These are phyloP conservation scores for Conchocele bisecta DNA, from an alignment of 2,888 invertebrate genomes.

Conservation along the genomic window DNA sequence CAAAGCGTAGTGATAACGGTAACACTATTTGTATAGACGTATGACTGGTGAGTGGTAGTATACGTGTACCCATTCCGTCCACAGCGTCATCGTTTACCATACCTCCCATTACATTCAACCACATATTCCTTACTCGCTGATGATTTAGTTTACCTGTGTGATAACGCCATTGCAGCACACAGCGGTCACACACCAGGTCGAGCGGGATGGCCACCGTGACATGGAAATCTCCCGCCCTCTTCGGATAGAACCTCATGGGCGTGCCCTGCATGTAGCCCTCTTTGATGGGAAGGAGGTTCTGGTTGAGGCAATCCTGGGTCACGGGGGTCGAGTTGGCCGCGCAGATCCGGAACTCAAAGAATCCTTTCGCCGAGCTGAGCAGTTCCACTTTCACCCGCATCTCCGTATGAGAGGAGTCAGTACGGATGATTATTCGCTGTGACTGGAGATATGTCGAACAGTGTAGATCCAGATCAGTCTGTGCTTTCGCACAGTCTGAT, in stretches of 20 bases:
- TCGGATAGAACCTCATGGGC: slow-evolving; percentile 51
- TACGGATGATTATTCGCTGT: too few species aligned
- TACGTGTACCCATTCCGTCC: too few species aligned
- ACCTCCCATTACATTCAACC: too few species aligned
- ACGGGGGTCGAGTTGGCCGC: slow-evolving; percentile 28
- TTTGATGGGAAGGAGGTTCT: slow-evolving; percentile 51
- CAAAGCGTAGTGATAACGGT: too few species aligned
- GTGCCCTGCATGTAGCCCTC: slow-evolving; percentile 48
- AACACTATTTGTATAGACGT: too few species aligned
- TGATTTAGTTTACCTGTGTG: slow-evolving; percentile 61
- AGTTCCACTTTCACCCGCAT: slow-evolving; percentile 51
- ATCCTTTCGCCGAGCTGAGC: slow-evolving; percentile 36
- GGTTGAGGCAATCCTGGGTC: slow-evolving; percentile 52
- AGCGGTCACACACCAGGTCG: slow-evolving; percentile 45
- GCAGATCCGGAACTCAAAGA: slow-evolving; percentile 53
- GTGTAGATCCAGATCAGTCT: too few species aligned
- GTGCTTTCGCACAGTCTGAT: too few species aligned
- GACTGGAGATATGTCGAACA: too few species aligned
- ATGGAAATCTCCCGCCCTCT: slow-evolving; percentile 52
- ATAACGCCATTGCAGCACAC: slow-evolving; percentile 57
- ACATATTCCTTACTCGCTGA: too few species aligned
- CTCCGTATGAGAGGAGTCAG: slow-evolving; percentile 34
- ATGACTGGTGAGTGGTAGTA: too few species aligned
- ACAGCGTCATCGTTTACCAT: too few species aligned
- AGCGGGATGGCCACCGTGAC: slow-evolving; percentile 49